Evolutionary conservation across 2,797 vertebrate genomes (phyloP), one percentile per base, ranked within the genome.

Genomic region (Poeciliopsis paucimaculata): DNA sequence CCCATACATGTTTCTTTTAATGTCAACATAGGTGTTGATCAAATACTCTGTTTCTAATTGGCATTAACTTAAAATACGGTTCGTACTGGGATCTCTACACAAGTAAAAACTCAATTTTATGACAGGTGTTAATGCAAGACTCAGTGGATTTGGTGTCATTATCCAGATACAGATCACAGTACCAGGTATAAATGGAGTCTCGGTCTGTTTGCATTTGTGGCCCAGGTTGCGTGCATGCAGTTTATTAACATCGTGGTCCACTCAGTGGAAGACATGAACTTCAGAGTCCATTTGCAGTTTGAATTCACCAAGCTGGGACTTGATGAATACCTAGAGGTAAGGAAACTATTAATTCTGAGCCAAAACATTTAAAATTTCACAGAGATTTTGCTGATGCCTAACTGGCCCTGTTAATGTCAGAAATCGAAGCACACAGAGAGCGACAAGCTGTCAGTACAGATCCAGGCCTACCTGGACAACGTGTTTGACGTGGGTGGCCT

Each of bases 241-340:
- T 99, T 99, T 94, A 98, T 99, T 95, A 99, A 99, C 93, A 99
- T 99, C 0, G 96, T 99, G 89, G 98, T 99, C 73, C 98, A 99
- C 93, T 99, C 98, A 0, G 98, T 99, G 55, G 98, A 99, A 89
- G 97, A 99, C 93, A 99, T 99, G 98, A 99, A 99, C 92, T 99
- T 99, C 94, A 94, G 98, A 18, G 98, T 98, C 72, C 97, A 98
- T 75, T 94, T 99, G 86, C 98, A 99, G 88, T 99, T 95, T 0
- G 98, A 99, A 86, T 99, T 98, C 92, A 99, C 98, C 85, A 98
- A 99, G 82, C 94, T 99, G 90, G 98, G 97, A 16, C 95, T 99
- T 85, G 98, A 99, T 88, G 97, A 98, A 78, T 98, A 97, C 92
- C 90, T 99, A 86, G 97, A 99, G 97, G 98, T 98, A 86, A n/a